These are phyloP conservation scores for Listronotus oregonensis DNA, from an alignment of 1,140 invertebrate genomes.

Conservation along the genomic window DNA sequence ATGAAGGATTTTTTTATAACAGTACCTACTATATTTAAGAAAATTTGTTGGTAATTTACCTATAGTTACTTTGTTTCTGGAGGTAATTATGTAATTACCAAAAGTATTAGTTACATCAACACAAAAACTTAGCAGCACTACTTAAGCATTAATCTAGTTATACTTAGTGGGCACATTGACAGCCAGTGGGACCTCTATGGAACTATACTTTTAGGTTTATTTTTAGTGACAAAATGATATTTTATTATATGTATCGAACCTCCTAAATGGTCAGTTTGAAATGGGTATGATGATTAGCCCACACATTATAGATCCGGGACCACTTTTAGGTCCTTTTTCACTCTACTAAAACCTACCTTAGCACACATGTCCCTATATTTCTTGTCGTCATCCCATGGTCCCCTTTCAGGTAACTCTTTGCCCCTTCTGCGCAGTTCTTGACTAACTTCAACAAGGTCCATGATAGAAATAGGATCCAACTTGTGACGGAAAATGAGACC, in stretches of 20 bases:
- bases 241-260: too few species aligned
- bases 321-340: too few species aligned
- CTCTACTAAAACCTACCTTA: conserved; percentile 61
- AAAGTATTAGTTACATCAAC: too few species aligned
- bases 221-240: background rate
- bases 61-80: too few species aligned
- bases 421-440: conserved; percentile 83
- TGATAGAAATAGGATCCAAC: conserved; percentile 85
- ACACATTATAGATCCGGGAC: too few species aligned
- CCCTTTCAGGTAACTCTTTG: conserved; percentile 72
- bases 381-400: conserved; percentile 69
- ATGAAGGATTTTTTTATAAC: too few species aligned
- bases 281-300: too few species aligned
- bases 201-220: conserved; percentile 3
- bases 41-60: too few species aligned
- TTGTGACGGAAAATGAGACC: conserved; percentile 77
- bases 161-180: conserved; percentile 14
- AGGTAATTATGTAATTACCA: too few species aligned
- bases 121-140: conserved; percentile 4
- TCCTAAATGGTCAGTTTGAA: too few species aligned
- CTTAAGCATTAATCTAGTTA: background rate
- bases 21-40: too few species aligned
- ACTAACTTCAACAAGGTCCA: conserved; percentile 83
- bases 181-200: background rate
- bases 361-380: conserved; percentile 72